These are phyloP conservation scores for Mactra quadrangularis DNA, from an alignment of 1,140 invertebrate species.

Conservation along the genomic window DNA sequence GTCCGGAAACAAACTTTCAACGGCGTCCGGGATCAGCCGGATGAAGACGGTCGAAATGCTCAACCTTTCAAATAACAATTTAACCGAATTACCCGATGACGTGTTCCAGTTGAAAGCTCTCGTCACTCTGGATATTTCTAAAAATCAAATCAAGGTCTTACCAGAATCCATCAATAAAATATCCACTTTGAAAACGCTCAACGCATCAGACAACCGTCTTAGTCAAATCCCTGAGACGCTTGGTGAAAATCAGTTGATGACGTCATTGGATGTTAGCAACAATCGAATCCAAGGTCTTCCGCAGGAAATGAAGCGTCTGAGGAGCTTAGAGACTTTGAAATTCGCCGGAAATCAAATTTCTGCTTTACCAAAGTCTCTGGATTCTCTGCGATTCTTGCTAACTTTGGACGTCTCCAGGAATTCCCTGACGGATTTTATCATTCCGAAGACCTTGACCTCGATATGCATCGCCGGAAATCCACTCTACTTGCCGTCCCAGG, in stretches of 20 bases:
- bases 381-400: slow-evolving; percentile 68
- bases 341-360: slow-evolving; percentile 72
- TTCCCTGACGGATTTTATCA: slow-evolving; percentile 72
- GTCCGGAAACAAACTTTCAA: slow-evolving; percentile 73
- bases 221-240: slow-evolving; percentile 72
- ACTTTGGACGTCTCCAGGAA: slow-evolving; percentile 75
- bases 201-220: slow-evolving; percentile 75
- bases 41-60: slow-evolving; percentile 69
- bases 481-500: slow-evolving; percentile 68
- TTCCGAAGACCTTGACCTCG: slow-evolving; percentile 75
- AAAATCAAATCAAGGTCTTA: slow-evolving; percentile 74
- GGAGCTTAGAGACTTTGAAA: slow-evolving; percentile 68
- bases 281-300: slow-evolving; percentile 78
- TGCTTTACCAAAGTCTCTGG: slow-evolving; percentile 74
- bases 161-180: slow-evolving; percentile 75
- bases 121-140: slow-evolving; percentile 70
- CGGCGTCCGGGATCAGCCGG: slow-evolving; percentile 66
- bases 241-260: slow-evolving; percentile 75
- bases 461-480: slow-evolving; percentile 78
- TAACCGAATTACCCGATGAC: slow-evolving; percentile 72
- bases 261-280: slow-evolving; percentile 72
- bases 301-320: slow-evolving; percentile 73
- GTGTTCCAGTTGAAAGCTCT: slow-evolving; percentile 72
- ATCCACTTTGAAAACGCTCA: slow-evolving; percentile 71
- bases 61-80: slow-evolving; percentile 69